Base-by-base conservation (phyloP, 1,140 invertebrate species). In the Drosophila equinoxialis region DNA sequence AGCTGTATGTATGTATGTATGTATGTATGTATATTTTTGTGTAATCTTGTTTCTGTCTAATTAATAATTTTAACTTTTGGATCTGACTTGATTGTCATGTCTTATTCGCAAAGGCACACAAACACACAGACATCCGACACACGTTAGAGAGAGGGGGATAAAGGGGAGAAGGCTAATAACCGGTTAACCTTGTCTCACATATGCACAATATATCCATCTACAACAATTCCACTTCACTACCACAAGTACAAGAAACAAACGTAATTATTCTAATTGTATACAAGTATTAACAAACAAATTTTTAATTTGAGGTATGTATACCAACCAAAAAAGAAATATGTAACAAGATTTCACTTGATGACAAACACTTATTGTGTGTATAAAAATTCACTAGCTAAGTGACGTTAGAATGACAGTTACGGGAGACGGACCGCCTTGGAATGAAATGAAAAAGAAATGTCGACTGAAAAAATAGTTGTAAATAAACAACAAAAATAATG, bases 181-280 rank as follows among this genome's bases (percentile, higher is more conserved):
- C 67, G 72, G 82, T 87, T 86, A 55, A 65, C 77, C 81, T 83
- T 73, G 81, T 73, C 64, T 26, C 65, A 68, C 45, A 58, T 26
- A 13, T 51, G 51, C 42, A 68, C 45, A 54, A 30, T 6, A 30
- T 41, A 33, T 11, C 37, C 4, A 30, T 14, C 65, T 66, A 68
- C 35, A 65, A 70, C 59, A 68, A 45, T 68, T 65, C 58, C 51
- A 62, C 55, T 54, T 72, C 37, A 65, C 26, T 65, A 75, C 26
- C 70, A 75, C 59, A 71, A 68, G 81, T 67, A 54, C 59, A 77
- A 77, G 48, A 70, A 33, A 65, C 61, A 20, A 54, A 48, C 45
- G 70, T 33, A 42, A 83, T 65, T 67, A 65, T 41, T 48, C 33
- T 51, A 66, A 68, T 75, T 76, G 51, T 39, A 17, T 37, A 30